These are phyloP conservation scores for Ligdia adustata DNA, from an alignment of 2,888 invertebrate species.

Conservation along the genomic window DNA sequence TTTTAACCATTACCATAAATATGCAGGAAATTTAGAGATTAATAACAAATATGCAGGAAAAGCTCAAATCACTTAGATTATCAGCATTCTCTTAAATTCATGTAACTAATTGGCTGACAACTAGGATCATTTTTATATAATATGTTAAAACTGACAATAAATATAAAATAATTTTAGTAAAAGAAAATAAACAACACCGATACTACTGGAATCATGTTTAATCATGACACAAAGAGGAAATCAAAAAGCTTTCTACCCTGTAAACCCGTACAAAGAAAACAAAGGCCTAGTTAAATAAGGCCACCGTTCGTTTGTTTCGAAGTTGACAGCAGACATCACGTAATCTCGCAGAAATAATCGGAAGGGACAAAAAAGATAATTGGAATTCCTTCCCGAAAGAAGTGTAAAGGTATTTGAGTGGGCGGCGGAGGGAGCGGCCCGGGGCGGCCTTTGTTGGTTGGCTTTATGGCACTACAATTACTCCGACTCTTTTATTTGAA, in stretches of 20 bases:
- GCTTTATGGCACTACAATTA: slow-evolving; percentile 20
- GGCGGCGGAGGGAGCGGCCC: slow-evolving; percentile 5
- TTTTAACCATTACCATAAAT: too few relatives aligned
- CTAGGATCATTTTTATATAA: too few relatives aligned
- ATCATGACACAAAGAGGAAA: neutral
- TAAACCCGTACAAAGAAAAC: neutral
- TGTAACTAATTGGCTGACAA: too few relatives aligned
- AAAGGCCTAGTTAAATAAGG: slow-evolving; percentile 23
- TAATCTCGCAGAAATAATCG: slow-evolving; percentile 30
- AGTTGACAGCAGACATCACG: slow-evolving; percentile 28
- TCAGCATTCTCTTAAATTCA: too few relatives aligned
- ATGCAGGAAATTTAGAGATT: too few relatives aligned
- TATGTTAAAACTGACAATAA: too few relatives aligned
- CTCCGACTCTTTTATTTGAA: slow-evolving; percentile 14
- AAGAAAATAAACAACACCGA: too few relatives aligned
- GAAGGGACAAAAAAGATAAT: slow-evolving; percentile 42
- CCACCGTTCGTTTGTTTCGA: slow-evolving; percentile 32
- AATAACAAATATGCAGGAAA: too few relatives aligned
- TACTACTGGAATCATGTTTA: too few relatives aligned
- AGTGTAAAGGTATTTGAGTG: slow-evolving; percentile 35
- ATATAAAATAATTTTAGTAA: too few relatives aligned
- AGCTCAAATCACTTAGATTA: too few relatives aligned
- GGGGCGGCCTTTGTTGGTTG: slow-evolving; percentile 12
- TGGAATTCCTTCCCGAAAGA: slow-evolving; percentile 37
- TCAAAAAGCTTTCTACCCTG: slow-evolving; percentile 4